Evolutionary conservation across 2,113 vertebrate genomes (phyloP), one percentile per base, ranked within the genome.

Genomic region (Archocentrus centrarchus): DNA sequence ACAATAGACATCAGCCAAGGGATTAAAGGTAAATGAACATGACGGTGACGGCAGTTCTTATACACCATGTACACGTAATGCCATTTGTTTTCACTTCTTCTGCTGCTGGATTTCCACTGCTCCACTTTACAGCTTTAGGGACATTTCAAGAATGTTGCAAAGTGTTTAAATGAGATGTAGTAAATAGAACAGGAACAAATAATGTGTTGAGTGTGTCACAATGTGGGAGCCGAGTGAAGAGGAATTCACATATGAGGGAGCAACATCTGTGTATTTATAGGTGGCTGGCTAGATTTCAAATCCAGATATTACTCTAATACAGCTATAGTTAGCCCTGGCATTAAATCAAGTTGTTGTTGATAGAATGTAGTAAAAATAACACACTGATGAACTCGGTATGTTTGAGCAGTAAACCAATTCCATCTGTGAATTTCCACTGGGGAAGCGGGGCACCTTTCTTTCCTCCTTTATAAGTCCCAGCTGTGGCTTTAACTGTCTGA

Each of bases 391-490:
- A 87, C 91, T 83, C 84, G 82, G 82, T 87, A 75, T 90, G 82
- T 88, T 82, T 75, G 60, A 87, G 78, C 63, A 82, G 81, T 85
- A 93, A 95, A 93, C 87, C 55, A 84, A 75, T 86, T 92, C 93
- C 90, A 92, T 93, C 87, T 91, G 92, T 80, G 79, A 76, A 37
- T 89, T 93, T 91, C 86, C 89, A 88, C 24, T 22, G 57, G 89
- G 79, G 59, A 90, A 87, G 83, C 37, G 81, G 93, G 90, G 92
- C 81, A 92, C 91, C 90, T 92, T 94, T 90, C 41, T 84, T 89
- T 87, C 70, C 81, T 90, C 70, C 78, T 89, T 95, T 93, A 94
- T 94, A 91, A 92, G 92, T 91, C 91, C 94, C 95, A 95, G 94
- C 93, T 95, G 93, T 91, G 91, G 84, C 75, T 89, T 90, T 86